A percentile compares a stretch with the other conserved stretches of the same genome.
These are phyloP conservation scores for Ficedula albicollis DNA, from an alignment of 2,797 vertebrate species.

Conservation along the genomic window DNA sequence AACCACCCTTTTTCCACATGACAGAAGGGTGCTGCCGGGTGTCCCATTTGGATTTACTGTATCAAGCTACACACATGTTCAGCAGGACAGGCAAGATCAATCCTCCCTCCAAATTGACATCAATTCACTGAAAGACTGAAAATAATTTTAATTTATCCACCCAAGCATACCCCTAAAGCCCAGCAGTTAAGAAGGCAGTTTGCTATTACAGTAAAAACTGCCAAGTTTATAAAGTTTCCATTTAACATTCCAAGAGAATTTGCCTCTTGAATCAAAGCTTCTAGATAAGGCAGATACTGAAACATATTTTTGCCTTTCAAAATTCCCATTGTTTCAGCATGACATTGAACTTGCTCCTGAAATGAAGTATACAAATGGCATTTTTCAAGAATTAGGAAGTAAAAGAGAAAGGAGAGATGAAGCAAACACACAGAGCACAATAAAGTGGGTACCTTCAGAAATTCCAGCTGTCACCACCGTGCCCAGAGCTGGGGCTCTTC, in stretches of 20 bases:
- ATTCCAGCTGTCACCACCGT: background rate
- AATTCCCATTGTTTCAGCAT: background rate
- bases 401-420: background rate
- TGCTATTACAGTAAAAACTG: background rate
- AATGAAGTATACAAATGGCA: background rate
- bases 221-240: background rate
- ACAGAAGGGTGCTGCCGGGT: background rate
- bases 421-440: background rate
- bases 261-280: background rate
- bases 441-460: background rate
- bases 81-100: background rate
- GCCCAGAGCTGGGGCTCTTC: background rate
- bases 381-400: background rate
- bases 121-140: background rate
- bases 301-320: background rate
- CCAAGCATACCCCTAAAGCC: background rate
- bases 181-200: background rate
- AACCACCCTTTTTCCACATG: accelerated
- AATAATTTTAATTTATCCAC: background rate
- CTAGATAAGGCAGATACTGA: background rate
- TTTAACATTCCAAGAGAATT: background rate
- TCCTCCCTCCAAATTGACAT: background rate
- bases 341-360: background rate
- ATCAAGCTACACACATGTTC: background rate
- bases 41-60: background rate